Percentiles rank a stretch among this genome's conserved stretches.
phyloP scores from a whole-genome alignment of 2,113 vertebrate genomes.

The Tretioscincus oriximinensis region DNA sequence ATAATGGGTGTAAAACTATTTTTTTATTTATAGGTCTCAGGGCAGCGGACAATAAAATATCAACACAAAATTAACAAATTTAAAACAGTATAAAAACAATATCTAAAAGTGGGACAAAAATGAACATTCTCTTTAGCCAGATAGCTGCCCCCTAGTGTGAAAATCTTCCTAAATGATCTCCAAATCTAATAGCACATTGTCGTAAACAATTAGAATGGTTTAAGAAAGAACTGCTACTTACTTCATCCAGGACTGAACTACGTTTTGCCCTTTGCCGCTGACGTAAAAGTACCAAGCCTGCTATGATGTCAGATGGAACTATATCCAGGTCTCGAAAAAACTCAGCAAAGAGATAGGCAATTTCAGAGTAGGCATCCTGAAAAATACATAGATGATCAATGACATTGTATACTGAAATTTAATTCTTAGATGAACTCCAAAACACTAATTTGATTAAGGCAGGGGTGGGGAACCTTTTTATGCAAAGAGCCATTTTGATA shows the following conservation, averaged over 20 bases:
- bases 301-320: slow-evolving; percentile 97
- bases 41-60: too few species aligned
- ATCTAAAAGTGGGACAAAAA: too few species aligned
- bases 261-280: slow-evolving; percentile 94
- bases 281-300: slow-evolving; percentile 91
- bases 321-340: slow-evolving; percentile 99
- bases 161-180: background rate
- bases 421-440: background rate
- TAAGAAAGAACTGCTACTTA: slow-evolving; percentile 35
- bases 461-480: too few species aligned
- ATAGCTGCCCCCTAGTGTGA: too few species aligned
- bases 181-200: background rate
- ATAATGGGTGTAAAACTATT: too few species aligned
- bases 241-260: slow-evolving; percentile 84
- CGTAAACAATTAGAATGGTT: background rate
- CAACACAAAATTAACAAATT: too few species aligned
- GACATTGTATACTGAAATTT: slow-evolving; percentile 3
- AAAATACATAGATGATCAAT: slow-evolving; percentile 31
- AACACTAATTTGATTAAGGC: slow-evolving; percentile 9
- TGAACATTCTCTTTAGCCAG: too few species aligned
- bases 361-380: slow-evolving; percentile 97
- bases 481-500: too few species aligned
- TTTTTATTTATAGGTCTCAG: too few species aligned
- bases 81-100: too few species aligned
- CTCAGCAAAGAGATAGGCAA: slow-evolving; percentile 97